These are phyloP conservation scores for Drosophila persimilis DNA, from an alignment of 1,140 invertebrate species.

Conservation along the genomic window DNA sequence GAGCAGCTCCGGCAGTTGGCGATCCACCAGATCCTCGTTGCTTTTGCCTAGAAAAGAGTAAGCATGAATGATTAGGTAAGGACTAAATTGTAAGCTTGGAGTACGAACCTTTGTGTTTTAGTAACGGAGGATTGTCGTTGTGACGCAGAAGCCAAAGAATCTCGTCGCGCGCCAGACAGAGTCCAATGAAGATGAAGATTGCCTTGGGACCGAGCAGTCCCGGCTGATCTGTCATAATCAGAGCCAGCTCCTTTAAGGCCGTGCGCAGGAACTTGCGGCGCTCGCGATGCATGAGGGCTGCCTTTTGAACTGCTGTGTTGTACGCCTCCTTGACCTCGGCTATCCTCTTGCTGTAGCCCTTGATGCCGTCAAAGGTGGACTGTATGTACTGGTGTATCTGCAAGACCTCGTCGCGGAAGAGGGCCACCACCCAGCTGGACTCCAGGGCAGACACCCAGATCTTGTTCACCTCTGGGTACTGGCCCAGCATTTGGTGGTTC, in stretches of 20 bases:
- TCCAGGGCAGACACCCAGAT: conserved; percentile 96
- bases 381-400: conserved; percentile 97
- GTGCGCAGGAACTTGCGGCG: conserved; percentile 97
- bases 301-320: conserved; percentile 93
- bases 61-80: not conserved
- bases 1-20: conserved; percentile 97
- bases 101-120: conserved; percentile 88
- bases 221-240: conserved; percentile 98
- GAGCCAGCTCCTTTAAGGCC: conserved; percentile 96
- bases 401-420: conserved; percentile 99
- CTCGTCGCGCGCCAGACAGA: conserved; percentile 98
- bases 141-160: conserved; percentile 98
- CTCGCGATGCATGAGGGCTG: conserved; percentile 95
- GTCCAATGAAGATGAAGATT: conserved; percentile 97
- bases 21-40: conserved; percentile 94
- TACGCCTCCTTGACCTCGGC: conserved; percentile 98
- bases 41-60: conserved; percentile 84
- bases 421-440: conserved; percentile 95
- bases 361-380: conserved; percentile 96
- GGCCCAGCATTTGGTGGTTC: conserved; percentile 91
- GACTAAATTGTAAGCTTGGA: not conserved
- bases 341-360: conserved; percentile 96
- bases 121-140: conserved; percentile 95
- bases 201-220: conserved; percentile 98
- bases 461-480: conserved; percentile 91